These are phyloP conservation scores for Drosophila kepulauana DNA, from an alignment of 1,140 invertebrate genomes.

Conservation along the genomic window DNA sequence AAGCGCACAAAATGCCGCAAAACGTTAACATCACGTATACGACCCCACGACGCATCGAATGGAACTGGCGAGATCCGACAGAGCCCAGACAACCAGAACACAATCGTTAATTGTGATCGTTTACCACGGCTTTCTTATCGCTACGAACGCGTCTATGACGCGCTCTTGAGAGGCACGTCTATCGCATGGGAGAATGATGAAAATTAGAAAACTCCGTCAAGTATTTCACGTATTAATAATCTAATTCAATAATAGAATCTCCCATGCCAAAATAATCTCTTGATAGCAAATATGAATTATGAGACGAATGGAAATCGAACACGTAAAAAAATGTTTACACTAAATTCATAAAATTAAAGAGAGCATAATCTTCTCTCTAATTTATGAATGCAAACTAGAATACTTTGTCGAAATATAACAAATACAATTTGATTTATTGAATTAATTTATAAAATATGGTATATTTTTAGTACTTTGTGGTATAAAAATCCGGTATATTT, in stretches of 20 bases:
- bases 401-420: too few relatives aligned
- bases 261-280: background rate
- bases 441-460: too few relatives aligned
- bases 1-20: slow-evolving; percentile 47
- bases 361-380: too few relatives aligned
- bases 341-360: background rate
- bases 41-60: slow-evolving; percentile 58
- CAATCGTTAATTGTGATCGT: slow-evolving; percentile 6
- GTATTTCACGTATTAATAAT: background rate
- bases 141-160: slow-evolving; percentile 1
- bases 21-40: slow-evolving; percentile 70
- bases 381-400: too few relatives aligned
- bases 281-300: too few relatives aligned
- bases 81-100: background rate
- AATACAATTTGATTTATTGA: too few relatives aligned
- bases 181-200: background rate
- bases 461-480: too few relatives aligned
- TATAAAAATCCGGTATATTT: too few relatives aligned
- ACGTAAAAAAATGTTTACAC: background rate
- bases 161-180: too few relatives aligned
- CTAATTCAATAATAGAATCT: background rate
- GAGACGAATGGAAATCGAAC: too few relatives aligned
- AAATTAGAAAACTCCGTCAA: background rate
- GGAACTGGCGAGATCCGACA: slow-evolving; percentile 32
- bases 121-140: slow-evolving; percentile 25